Base-by-base conservation (phyloP, 2,113 vertebrate species). In the Formicarius rufipectus region DNA sequence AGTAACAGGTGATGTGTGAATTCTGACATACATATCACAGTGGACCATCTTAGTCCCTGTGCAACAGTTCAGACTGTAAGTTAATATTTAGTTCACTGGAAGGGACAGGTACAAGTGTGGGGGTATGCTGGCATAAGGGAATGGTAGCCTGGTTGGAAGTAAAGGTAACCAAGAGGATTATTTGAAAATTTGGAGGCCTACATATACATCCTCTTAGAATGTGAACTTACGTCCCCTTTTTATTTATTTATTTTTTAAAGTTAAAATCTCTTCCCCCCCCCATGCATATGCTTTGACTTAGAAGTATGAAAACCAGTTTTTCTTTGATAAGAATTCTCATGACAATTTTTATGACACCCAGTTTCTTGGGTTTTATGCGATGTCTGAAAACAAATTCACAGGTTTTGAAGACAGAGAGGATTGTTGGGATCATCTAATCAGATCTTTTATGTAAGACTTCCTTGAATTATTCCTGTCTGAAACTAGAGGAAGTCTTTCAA, bases 391-490 rank as follows among this genome's bases (percentile, higher is more conserved):
- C 19, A 80, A 33, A 74, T 90, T 74, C 37, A 63, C 45, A 58
- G 25, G 14, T 88, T 93, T 90, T 88, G 50, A 92, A 93, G 90
- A 80, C 18, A 53, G 49, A 82, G 30, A 62, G 28, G 53, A 55
- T 50, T 80, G 20, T 39, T 93, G 63, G 49, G 37, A 80, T 93
- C 59, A 80, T 39, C 76, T 88, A 59, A 77, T 92, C 76, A 81
- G 68, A 59, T 89, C 33, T 86, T 42, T 96, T 97, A 86, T 86
- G 63, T 81, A 93, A 95, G 80, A 95, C 76, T 95, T 97, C 95
- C 90, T 92, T 92, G 85, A 93, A 94, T 96, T 97, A 95, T 93
- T 96, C 90, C 90, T 93, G 55, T 80, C 59, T 93, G 59, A 50
- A 94, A 67, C 79, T 80, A 84, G 55, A 96, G 90, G 94, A 95